Percentiles rank a stretch among this genome's conserved stretches.
phyloP scores from a whole-genome alignment of 2,888 invertebrate genomes.

The Drosophila kuntzei region DNA sequence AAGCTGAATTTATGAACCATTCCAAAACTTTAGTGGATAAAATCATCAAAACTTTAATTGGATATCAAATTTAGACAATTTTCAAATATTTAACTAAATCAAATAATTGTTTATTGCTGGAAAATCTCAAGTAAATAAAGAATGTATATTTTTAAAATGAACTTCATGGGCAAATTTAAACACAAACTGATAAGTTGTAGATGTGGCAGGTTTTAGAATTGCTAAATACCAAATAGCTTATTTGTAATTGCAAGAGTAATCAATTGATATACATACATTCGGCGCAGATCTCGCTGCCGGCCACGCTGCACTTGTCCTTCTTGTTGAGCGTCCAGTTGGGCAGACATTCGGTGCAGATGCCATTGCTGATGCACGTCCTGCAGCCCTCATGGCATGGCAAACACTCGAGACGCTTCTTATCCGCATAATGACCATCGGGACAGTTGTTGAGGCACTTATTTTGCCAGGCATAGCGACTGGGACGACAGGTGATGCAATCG shows the following conservation, averaged over 20 bases:
- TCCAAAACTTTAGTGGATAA: no score
- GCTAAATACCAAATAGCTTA: no score
- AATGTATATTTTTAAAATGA: no score
- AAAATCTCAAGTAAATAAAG: no score
- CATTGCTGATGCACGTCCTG: conserved; percentile 89
- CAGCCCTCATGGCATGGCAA: conserved; percentile 92
- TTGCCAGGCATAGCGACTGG: conserved; percentile 89
- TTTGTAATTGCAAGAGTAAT: neutral
- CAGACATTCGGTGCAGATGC: conserved; percentile 91
- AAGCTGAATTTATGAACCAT: no score
- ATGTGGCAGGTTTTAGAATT: no score
- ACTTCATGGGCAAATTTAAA: no score
- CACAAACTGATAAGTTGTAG: no score
- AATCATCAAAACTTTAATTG: no score
- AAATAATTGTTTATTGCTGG: no score
- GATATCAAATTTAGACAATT: no score
- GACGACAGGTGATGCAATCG: conserved; percentile 93
- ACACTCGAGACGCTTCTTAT: conserved; percentile 92
- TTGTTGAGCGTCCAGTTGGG: conserved; percentile 91
- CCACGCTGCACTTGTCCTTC: conserved; percentile 91
- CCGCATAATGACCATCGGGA: conserved; percentile 91
- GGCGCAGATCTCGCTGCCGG: conserved; percentile 90
- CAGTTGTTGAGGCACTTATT: conserved; percentile 91
- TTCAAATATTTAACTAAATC: no score
- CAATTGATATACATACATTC: conserved; percentile 86